These are phyloP conservation scores for Myotis vivesi DNA, from an alignment of 2,797 vertebrate genomes.

Conservation along the genomic window DNA sequence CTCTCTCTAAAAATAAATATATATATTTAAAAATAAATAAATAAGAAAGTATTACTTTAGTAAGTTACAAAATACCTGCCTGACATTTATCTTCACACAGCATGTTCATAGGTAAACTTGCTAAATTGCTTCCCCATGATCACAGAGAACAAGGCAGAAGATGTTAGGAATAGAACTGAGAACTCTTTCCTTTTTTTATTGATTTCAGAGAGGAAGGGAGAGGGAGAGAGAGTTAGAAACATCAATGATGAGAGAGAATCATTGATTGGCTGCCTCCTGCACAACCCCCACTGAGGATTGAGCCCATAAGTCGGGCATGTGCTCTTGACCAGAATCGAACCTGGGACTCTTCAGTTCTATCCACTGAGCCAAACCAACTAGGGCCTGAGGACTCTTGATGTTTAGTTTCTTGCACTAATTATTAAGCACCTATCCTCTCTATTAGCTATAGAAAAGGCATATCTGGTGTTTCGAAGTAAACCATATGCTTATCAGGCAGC, in stretches of 20 bases:
- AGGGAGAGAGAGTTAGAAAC: too few species aligned
- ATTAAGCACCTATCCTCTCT: not conserved
- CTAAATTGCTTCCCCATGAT: not conserved
- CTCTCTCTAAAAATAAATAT: too few species aligned
- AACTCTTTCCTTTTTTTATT: not conserved
- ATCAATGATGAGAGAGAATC: too few species aligned
- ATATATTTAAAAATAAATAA: too few species aligned
- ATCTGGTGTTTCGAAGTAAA: not conserved
- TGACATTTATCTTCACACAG: not conserved
- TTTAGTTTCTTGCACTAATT: slow-evolving; percentile 26
- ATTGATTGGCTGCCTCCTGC: too few species aligned
- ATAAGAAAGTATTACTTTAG: not conserved
- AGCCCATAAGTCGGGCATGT: too few species aligned
- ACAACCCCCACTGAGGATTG: too few species aligned
- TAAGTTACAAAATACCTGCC: not conserved
- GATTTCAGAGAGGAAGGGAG: too few species aligned
- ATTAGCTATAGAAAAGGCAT: slow-evolving; percentile 5
- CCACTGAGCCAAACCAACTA: too few species aligned
- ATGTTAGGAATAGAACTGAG: not conserved
- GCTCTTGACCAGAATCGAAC: too few species aligned
- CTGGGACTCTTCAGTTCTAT: too few species aligned
- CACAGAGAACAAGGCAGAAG: not conserved
- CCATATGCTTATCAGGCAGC: slow-evolving; percentile 36
- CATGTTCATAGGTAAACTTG: not conserved
- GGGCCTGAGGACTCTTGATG: not conserved